A percentile compares a stretch with the other conserved stretches of the same genome.
Evolutionary conservation across 1,140 invertebrate species (phyloP).

Genomic region (Atta cephalotes): DNA sequence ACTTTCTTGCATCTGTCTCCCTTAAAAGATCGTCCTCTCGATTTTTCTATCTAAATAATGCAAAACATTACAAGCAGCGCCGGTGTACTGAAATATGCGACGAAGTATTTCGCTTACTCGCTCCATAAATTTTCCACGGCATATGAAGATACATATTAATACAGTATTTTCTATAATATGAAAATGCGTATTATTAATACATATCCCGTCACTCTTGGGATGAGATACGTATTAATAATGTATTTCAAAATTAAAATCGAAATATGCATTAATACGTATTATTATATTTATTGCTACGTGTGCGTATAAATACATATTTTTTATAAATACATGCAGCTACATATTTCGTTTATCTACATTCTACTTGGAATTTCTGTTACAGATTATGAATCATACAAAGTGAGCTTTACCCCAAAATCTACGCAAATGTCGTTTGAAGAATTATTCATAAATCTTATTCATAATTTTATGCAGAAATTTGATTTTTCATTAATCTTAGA

Average conservation of each 20-base stretch:
- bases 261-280: background rate
- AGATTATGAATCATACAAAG: background rate
- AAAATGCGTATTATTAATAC: slow-evolving; percentile 24
- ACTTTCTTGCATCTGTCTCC: slow-evolving; percentile 31
- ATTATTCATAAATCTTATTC: background rate
- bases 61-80: slow-evolving; percentile 5
- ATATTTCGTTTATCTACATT: background rate
- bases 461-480: background rate
- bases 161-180: background rate
- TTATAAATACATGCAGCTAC: background rate
- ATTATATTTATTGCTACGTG: background rate
- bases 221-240: slow-evolving; percentile 1
- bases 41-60: slow-evolving; percentile 40
- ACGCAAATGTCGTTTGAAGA: background rate
- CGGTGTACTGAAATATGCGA: slow-evolving; percentile 9
- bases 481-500: background rate
- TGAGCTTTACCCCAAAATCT: background rate
- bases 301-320: background rate
- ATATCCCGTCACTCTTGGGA: background rate
- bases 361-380: background rate
- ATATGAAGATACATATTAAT: slow-evolving; percentile 13
- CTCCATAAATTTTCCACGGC: background rate
- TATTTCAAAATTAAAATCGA: slow-evolving; percentile 7
- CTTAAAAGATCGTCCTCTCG: slow-evolving; percentile 26
- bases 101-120: slow-evolving; percentile 15